These are phyloP conservation scores for Momotus momota DNA, from an alignment of 2,797 vertebrate genomes.

Conservation along the genomic window DNA sequence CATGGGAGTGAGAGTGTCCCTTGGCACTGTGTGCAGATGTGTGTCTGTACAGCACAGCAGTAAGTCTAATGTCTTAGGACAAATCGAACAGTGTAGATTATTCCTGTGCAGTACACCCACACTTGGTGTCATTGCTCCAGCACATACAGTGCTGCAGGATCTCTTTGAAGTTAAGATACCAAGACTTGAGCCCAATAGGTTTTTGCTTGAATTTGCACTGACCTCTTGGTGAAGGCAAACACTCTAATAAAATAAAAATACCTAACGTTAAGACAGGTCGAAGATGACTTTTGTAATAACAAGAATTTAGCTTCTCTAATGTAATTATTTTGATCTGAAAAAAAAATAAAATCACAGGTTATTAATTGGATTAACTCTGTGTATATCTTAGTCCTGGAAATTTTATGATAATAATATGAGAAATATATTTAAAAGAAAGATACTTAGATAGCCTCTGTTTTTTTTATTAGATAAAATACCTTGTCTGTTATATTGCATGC, in stretches of 20 bases:
- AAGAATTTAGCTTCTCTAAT: background rate
- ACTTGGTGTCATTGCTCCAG: no score
- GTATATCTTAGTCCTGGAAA: background rate
- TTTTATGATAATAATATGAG: background rate
- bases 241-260: background rate
- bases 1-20: background rate
- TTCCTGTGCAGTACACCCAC: background rate
- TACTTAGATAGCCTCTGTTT: background rate
- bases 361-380: background rate
- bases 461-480: background rate
- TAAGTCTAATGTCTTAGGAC: background rate
- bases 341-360: background rate
- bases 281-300: background rate
- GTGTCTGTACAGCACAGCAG: background rate
- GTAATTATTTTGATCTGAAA: background rate
- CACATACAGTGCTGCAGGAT: accelerated
- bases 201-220: background rate
- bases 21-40: background rate
- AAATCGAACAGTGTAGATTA: background rate
- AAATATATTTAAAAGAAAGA: background rate
- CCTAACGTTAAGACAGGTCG: background rate
- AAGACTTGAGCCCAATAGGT: background rate
- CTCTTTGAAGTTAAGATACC: background rate
- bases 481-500: background rate
- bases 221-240: background rate